Evolutionary conservation across 2,797 vertebrate genomes (phyloP), one percentile per base, ranked within the genome.

Genomic region (Paratrypauchen microcephalus): DNA sequence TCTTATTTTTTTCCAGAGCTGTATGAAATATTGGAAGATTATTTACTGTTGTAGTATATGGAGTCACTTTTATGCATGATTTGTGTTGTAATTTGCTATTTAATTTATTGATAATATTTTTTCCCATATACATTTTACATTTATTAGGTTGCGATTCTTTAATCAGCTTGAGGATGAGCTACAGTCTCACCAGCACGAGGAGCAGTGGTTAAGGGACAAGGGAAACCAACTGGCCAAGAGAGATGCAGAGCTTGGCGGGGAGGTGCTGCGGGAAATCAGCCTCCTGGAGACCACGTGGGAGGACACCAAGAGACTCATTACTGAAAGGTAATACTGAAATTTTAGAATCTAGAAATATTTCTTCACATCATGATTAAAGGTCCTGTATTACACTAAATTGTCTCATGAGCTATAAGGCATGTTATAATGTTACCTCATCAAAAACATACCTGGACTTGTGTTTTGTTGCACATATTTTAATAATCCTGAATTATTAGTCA

Each of bases 141-240:
- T n/a, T 28, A 69, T 52, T 19, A 99, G 97, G 74, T 86, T 97
- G n/a, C 93, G 95, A 73, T 90, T 94, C 81, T 97, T 97, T 78
- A 98, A 95, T 84, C 97, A 98, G 72, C 86, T 99, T 82, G 96
- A 99, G 81, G 97, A 98, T 72, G 97, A 99, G 76, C 19, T 99
- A 1, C 95, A 95, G 87, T 96, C 96, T 23, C 95, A 97, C 63
- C 95, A 98, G 66, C 96, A 98, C 39, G 96, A 99, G 79, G 94
- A 97, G 50, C 95, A 95, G 77, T 98, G 97, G 97, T 86, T 99
- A 50, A 95, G 92, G 88, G 96, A 97, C 79, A 98, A 96, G 87
- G 96, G 95, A 26, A 95, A 95, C 71, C 96, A 97, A 90, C 93
- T 99, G 76, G 95, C 94, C 50, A 94, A 96, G 82, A 96, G 95